Base-by-base conservation (phyloP, 2,113 vertebrate species). In the Chroicocephalus ridibundus region DNA sequence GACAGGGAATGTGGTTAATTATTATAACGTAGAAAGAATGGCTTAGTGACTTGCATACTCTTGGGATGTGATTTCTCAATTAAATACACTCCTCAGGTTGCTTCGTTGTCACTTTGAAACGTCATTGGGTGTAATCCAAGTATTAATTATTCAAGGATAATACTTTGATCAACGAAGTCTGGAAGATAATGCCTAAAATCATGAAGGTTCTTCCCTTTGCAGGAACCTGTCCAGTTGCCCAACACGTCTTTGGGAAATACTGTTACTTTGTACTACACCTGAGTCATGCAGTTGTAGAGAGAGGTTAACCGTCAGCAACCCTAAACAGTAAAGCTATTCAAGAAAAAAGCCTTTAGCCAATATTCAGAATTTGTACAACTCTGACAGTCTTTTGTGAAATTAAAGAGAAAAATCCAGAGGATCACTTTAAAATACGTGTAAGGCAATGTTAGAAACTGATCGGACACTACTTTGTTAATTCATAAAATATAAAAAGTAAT, bases 41-140 rank as follows among this genome's bases (percentile, higher is more conserved):
- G 25, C 34, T 94, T 90, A 88, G 82, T 96, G 74, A 62, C 69
- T 93, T 51, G 51, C 76, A 86, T 88, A 31, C 90, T 61, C 80
- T 69, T 66, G 83, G 86, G 82, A 94, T 29, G 20, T 77, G 71
- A 91, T 97, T 97, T 96, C 65, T 94, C 62, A 87, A 76, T 92
- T 95, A 96, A 92, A 82, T 85, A 54, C 17, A 75, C 65, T 82
- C n/a, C 72, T 82, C n/a, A 60, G n/a, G 44, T 94, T 91, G 58
- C 55, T 86, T 90, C 77, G 20, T 20, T 96, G 64, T 88, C 75
- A 77, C 51, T 90, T 94, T 77, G 32, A 89, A 90, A 90, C 96
- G 76, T 75, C 86, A 84, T 54, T 62, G 36, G 24, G 88, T 97
- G 94, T 74, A 95, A 93, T 96, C 71, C 42, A 93, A 82, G 55